These are phyloP conservation scores for Morone chrysops DNA, from an alignment of 2,113 vertebrate species.

Conservation along the genomic window DNA sequence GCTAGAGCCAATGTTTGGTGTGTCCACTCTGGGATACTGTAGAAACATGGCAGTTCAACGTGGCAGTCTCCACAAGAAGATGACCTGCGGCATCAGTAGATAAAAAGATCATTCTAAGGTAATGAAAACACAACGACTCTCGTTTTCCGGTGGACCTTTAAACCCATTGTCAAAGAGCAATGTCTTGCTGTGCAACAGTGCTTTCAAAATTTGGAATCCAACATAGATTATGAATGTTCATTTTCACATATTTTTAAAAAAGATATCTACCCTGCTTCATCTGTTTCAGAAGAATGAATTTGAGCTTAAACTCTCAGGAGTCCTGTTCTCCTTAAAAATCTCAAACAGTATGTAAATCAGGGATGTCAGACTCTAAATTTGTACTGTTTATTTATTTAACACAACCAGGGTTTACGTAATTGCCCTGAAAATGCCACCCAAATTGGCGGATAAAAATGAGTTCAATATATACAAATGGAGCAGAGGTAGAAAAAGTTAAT, in stretches of 20 bases:
- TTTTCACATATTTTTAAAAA: background rate
- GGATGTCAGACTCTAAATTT: conserved; percentile 7
- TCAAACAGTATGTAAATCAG: conserved; percentile 3
- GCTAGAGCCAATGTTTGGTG: too few relatives aligned
- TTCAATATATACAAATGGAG: background rate
- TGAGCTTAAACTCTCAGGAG: background rate
- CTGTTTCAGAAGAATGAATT: background rate
- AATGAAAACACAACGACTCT: too few relatives aligned
- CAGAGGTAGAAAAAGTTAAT: background rate
- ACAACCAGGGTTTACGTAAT: background rate
- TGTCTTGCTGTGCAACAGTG: background rate
- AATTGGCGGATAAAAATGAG: background rate
- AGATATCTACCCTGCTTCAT: background rate
- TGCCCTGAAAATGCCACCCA: background rate
- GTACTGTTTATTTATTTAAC: conserved; percentile 18
- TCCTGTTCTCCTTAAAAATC: conserved; percentile 8
- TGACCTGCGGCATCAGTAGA: too few relatives aligned
- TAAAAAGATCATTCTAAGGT: too few relatives aligned
- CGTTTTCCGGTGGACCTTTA: too few relatives aligned
- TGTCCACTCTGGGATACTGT: too few relatives aligned
- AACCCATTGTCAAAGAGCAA: background rate
- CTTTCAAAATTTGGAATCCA: background rate
- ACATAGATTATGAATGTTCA: background rate
- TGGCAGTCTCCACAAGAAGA: too few relatives aligned
- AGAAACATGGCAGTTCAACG: too few relatives aligned